phyloP scores from a whole-genome alignment of 2,113 vertebrate species.

The Synodontis membranacea region DNA sequence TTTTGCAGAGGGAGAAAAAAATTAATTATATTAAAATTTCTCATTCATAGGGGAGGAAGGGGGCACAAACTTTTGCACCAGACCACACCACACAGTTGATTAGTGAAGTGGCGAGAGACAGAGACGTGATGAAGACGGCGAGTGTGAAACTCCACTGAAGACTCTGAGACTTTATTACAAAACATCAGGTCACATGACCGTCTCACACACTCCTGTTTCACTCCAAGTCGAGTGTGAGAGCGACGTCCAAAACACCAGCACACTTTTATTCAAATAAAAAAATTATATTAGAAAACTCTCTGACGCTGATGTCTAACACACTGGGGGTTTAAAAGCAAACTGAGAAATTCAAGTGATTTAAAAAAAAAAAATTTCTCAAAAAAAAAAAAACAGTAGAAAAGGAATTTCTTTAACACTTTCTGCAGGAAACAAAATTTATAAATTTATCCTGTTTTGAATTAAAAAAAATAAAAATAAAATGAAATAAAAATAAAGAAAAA shows the following conservation, averaged over 20 bases:
- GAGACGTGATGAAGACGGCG: too few relatives aligned
- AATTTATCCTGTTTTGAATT: too few relatives aligned
- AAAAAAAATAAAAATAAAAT: neutral
- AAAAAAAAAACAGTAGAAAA: neutral
- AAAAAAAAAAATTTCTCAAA: neutral
- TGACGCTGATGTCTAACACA: too few relatives aligned
- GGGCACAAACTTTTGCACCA: too few relatives aligned
- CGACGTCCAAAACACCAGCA: neutral
- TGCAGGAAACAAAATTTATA: neutral
- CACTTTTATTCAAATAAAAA: neutral
- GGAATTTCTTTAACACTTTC: neutral
- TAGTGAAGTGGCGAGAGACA: too few relatives aligned
- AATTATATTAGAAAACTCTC: neutral
- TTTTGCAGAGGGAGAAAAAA: neutral
- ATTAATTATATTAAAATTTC: too few relatives aligned
- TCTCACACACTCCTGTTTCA: too few relatives aligned
- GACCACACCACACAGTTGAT: too few relatives aligned
- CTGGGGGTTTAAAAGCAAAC: neutral
- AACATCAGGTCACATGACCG: too few relatives aligned
- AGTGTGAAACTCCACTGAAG: too few relatives aligned
- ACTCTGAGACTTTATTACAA: too few relatives aligned
- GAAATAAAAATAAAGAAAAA: neutral
- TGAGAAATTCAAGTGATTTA: neutral
- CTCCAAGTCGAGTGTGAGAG: neutral
- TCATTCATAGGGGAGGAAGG: too few relatives aligned